Base-by-base conservation (phyloP, 2,113 vertebrate species). In the Cariama cristata region DNA sequence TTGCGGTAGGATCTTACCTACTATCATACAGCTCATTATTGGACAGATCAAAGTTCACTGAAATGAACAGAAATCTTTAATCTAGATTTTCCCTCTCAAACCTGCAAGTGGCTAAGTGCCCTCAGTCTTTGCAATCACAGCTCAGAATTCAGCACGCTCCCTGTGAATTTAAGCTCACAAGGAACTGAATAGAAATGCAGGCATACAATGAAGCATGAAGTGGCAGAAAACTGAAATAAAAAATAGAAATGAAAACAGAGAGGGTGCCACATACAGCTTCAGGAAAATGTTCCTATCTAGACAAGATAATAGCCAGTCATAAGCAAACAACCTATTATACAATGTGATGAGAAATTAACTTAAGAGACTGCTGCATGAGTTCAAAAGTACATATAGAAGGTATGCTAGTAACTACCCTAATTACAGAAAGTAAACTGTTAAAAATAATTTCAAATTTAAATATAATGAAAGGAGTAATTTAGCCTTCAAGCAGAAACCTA, bases 1-100 rank as follows among this genome's bases (percentile, higher is more conserved):
- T 58, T 0, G 0, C 1, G 3, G 24, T 9, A 26, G 8, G 22
- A 79, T 69, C 64, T 75, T 88, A 42, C 12, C n/a, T 74, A 28
- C 30, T 35, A 87, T 44, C 11, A 44, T 11, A 69, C 9, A 64
- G 45, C 21, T 87, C 52, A 49, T 76, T 84, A 87, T 17, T 1
- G 1, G 26, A 59, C 14, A 56, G 32, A 79, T 64, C 20, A 79
- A 93, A 82, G 56, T 30, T 63, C 23, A 82, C 22, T 64, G 38
- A 90, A 75, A 72, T 55, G 0, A 94, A 85, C 3, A 67, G 47
- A 88, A 94, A 21, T 6, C 8, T 71, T 72, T 64, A 72, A 86
- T 88, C 44, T 67, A 35, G 22, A 55, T 68, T 79, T 79, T 72
- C 26, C 30, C 12, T 67, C 44, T 79, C 52, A 60, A 56, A 75